phyloP scores from a whole-genome alignment of 1,140 invertebrate species.

The Maconellicoccus hirsutus region DNA sequence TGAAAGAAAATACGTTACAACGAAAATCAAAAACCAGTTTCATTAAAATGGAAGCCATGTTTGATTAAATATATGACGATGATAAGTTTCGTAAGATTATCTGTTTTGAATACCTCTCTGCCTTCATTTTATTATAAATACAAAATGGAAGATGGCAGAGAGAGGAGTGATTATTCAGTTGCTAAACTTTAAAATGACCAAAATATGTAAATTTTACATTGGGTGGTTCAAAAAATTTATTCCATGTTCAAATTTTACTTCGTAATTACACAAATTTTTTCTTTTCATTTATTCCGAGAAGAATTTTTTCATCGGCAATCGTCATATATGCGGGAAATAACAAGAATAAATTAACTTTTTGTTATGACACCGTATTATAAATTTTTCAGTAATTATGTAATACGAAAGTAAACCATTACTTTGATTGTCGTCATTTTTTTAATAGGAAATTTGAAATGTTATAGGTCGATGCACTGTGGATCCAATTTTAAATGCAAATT shows the following conservation, averaged over 20 bases:
- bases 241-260: no score
- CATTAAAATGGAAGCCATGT: constrained; percentile 20
- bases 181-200: not conserved
- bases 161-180: constrained; percentile 4
- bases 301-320: no score
- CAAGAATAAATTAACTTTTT: not conserved
- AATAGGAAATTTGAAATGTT: not conserved
- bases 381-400: not conserved
- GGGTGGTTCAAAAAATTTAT: not conserved
- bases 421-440: not conserved
- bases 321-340: not conserved
- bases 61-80: constrained; percentile 10
- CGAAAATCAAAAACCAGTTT: constrained; percentile 19
- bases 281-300: not conserved
- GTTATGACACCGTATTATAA: not conserved
- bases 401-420: not conserved
- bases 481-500: not conserved
- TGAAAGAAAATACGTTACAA: constrained; percentile 17
- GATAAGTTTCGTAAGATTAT: constrained; percentile 17
- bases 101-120: constrained; percentile 16
- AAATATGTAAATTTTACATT: not conserved
- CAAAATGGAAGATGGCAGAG: constrained; percentile 8
- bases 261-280: not conserved
- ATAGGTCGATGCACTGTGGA: not conserved
- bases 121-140: not conserved